Evolutionary conservation across 2,888 invertebrate species (phyloP).

Genomic region (Podabrus alpinus): DNA sequence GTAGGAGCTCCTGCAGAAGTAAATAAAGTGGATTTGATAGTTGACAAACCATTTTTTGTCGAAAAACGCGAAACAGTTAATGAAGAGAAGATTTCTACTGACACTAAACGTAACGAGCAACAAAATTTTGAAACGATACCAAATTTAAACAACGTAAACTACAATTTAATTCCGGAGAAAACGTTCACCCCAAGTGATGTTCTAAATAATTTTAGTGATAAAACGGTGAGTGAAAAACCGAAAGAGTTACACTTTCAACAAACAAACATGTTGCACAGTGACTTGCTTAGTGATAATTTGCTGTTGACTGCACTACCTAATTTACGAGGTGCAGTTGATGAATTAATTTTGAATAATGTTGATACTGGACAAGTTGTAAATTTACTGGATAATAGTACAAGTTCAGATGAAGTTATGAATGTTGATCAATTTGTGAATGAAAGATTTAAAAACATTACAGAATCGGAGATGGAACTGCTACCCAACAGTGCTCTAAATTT

Average conservation of each 20-base stretch:
- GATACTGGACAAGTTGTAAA: conserved; percentile 42
- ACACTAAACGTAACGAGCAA: neutral
- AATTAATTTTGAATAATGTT: conserved; percentile 47
- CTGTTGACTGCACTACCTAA: conserved; percentile 40
- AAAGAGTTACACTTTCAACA: neutral
- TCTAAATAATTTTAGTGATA: conserved; percentile 2
- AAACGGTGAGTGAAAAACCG: neutral
- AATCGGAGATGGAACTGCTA: conserved; percentile 47
- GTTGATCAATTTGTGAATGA: conserved; percentile 56
- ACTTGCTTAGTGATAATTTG: conserved; percentile 44
- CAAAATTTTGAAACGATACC: neutral
- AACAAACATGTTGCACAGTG: conserved; percentile 28
- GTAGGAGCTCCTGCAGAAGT: neutral
- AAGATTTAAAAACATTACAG: conserved; percentile 52
- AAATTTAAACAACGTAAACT: neutral
- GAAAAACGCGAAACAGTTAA: neutral
- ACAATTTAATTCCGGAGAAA: neutral
- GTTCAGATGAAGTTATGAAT: conserved; percentile 54
- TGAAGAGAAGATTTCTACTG: neutral
- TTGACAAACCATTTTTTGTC: neutral
- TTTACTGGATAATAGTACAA: conserved; percentile 50
- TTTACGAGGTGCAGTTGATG: conserved; percentile 44
- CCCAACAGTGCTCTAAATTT: conserved; percentile 43
- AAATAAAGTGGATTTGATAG: neutral
- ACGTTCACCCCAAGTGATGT: neutral